Percentiles rank a stretch among this genome's conserved stretches.
Conservation (phyloP, 2,113 vertebrate genomes). For the Oncorhynchus masou region DNA sequence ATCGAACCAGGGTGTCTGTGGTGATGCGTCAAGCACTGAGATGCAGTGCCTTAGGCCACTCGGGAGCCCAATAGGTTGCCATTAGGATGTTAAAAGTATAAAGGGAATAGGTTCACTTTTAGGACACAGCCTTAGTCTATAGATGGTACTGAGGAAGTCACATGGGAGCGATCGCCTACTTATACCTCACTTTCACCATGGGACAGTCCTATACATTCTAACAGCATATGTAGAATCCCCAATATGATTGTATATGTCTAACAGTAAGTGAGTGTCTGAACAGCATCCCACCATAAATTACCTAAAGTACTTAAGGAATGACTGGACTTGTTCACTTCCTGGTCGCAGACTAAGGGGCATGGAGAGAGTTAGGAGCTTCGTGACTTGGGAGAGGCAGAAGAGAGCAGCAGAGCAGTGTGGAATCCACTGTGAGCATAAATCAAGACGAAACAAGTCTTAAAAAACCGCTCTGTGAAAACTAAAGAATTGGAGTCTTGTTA, state of each 20-base stretch:
- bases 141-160: background rate
- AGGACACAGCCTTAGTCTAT: background rate
- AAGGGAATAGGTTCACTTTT: too few relatives aligned
- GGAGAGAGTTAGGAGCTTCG: constrained; percentile 36
- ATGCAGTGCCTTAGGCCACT: background rate
- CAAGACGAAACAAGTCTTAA: constrained; percentile 28
- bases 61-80: too few relatives aligned
- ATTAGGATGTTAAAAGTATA: too few relatives aligned
- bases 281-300: constrained; percentile 13
- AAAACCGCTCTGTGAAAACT: background rate
- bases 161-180: background rate
- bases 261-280: constrained; percentile 32
- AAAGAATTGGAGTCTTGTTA: background rate
- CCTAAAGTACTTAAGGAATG: constrained; percentile 35
- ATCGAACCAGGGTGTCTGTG: too few relatives aligned
- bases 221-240: constrained; percentile 41
- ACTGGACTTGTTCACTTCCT: constrained; percentile 38
- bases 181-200: constrained; percentile 14
- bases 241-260: constrained; percentile 32
- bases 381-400: constrained; percentile 23
- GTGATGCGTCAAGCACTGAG: too few relatives aligned
- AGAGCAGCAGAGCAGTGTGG: constrained; percentile 39
- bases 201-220: constrained; percentile 24
- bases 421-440: constrained; percentile 51
- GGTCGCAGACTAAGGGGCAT: constrained; percentile 33